Evolutionary conservation across 2,888 invertebrate genomes (phyloP), one percentile per base, ranked within the genome.

Genomic region (Ptilodon capucinus): DNA sequence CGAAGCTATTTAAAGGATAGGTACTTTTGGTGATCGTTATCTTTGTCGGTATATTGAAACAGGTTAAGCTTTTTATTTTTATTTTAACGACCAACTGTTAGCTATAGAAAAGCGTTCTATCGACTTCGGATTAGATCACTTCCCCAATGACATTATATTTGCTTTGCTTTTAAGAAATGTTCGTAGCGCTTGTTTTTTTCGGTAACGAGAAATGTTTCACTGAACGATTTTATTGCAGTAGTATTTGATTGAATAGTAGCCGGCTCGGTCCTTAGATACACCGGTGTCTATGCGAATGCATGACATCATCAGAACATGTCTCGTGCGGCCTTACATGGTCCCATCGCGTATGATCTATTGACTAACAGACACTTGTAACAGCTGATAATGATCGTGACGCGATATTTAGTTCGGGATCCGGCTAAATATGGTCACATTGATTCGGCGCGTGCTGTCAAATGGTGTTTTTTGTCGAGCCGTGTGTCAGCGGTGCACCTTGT

Each of bases 241-340:
- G 54, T 61, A 60, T 63, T 62, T 64, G 52, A 60, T 62, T 64
- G 52, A 60, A 62, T 58, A 65, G 54, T 64, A 64, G 51, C 62
- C 63, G 71, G 72, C 69, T 68, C 64, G 64, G 67, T 68, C 71
- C 67, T 62, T 64, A 63, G 67, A 65, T 52, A 48, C n/a, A n/a
- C 45, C 53, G 42, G 44, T 62, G 64, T 57, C 68, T 65, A 57
- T 70, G 65, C 74, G 67, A 66, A 68, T 60, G 77, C 70, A 89
- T 89, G 89, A 87, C 87, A 87, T 90, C 90, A 89, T 75, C 84
- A 74, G 74, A 81, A 76, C 79, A 73, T 73, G 79, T 79, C 78
- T 76, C 70, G 76, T 76, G 73, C 76, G 65, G 72, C 90, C 90
- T 76, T 88, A 90, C 83, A 87, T 84, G 89, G 90, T 76, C 76